Evolutionary conservation across 2,797 vertebrate genomes (phyloP), one percentile per base, ranked within the genome.

Genomic region (Todus mexicanus): DNA sequence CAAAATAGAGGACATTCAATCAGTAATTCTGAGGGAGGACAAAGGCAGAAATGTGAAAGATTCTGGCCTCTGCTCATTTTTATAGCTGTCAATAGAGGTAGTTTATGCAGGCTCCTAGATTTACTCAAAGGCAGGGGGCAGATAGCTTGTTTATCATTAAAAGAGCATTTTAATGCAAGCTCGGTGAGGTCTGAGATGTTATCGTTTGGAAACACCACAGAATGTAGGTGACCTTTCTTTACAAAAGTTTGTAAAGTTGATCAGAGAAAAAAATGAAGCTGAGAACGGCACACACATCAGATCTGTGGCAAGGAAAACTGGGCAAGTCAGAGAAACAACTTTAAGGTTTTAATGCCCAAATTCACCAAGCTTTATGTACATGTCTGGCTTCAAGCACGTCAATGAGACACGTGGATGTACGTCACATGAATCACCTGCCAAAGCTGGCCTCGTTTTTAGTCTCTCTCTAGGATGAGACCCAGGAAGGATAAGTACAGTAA

Each of bases 1-100:
- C 93, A 95, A 92, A 95, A 95, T 6, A 75, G 69, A 88, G 91
- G 86, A 83, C 83, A 80, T 92, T 96, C 96, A 93, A 83, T 97
- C 94, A 95, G 91, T 96, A 92, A 93, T 95, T 96, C 83, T 0
- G 4, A 87, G 92, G 89, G 86, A 90, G 83, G 93, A 93, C 84
- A 69, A 92, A 94, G 53, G 73, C 91, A 89, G 84, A 94, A 68
- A 74, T 51, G 59, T 65, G 93, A 74, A 78, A 92, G 83, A 89
- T 83, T 89, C 69, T 94, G 94, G 89, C 76, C 76, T 94, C 73
- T 48, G 56, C 74, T 95, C 79, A 53, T 83, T 96, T 95, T 97
- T 95, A 89, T 91, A 82, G 81, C 78, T 93, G 84, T 89, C 94
- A 57, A 56, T 80, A 86, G 89, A 51, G 64, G 74, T 83, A 50